Conservation (phyloP, 2,888 invertebrate species). For the Aproaerema taeniolella region DNA sequence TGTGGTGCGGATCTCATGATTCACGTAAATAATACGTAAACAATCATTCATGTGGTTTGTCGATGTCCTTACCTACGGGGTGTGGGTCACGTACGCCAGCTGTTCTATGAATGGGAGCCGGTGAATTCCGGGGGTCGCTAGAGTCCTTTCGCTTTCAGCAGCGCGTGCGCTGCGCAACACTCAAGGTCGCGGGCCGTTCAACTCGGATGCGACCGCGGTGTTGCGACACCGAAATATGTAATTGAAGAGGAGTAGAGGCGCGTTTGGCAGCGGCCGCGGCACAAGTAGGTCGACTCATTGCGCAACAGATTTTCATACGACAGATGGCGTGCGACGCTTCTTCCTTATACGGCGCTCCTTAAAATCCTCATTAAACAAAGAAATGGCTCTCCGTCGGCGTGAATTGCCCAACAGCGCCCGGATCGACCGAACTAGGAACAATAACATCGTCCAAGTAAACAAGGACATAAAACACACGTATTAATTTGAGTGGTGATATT, state of each 20-base stretch:
- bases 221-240: constrained; percentile 76
- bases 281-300: constrained; percentile 68
- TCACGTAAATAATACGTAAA: constrained; percentile 5
- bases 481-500: constrained; percentile 2
- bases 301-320: constrained; percentile 59
- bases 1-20: constrained; percentile 11
- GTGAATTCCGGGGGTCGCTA: constrained; percentile 48
- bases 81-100: constrained; percentile 51
- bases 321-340: constrained; percentile 66
- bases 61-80: constrained; percentile 30
- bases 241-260: constrained; percentile 71
- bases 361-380: constrained; percentile 30
- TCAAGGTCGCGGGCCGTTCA: constrained; percentile 76
- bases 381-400: constrained; percentile 5
- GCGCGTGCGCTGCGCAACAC: constrained; percentile 62
- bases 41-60: constrained; percentile 12
- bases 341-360: constrained; percentile 55
- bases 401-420: constrained; percentile 1
- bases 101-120: constrained; percentile 20
- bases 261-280: constrained; percentile 70
- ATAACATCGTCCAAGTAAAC: constrained; percentile 12
- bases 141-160: constrained; percentile 70
- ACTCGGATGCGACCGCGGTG: constrained; percentile 73
- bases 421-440: constrained; percentile 7
- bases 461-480: constrained; percentile 3